Conservation (phyloP, 2,113 vertebrate species). For the Hydrochoerus hydrochaeris region DNA sequence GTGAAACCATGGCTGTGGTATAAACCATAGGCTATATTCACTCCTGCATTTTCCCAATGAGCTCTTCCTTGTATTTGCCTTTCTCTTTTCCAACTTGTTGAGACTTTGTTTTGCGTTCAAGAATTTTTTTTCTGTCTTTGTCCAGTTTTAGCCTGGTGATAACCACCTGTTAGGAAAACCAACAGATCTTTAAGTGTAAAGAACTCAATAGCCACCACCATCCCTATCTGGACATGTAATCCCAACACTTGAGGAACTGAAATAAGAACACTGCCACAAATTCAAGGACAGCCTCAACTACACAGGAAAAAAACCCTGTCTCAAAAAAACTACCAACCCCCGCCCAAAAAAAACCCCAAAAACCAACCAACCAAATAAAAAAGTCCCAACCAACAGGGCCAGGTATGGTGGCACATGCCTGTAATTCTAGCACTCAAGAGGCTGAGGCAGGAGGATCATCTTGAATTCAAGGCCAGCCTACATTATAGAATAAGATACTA, state of each 20-base stretch:
- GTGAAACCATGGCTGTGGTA: slow-evolving; percentile 87
- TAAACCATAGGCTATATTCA: slow-evolving; percentile 85
- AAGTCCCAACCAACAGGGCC: no score
- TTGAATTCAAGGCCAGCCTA: no score
- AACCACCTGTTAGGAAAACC: slow-evolving; percentile 89
- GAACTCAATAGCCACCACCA: background rate
- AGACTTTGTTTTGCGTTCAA: slow-evolving; percentile 96
- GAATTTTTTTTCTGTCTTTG: slow-evolving; percentile 97
- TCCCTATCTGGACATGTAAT: background rate
- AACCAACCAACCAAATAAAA: no score
- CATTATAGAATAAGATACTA: no score
- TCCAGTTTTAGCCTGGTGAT: slow-evolving; percentile 98
- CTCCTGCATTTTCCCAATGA: slow-evolving; percentile 96
- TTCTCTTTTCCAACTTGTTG: slow-evolving; percentile 96
- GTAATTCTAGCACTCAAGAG: no score
- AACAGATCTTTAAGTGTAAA: background rate
- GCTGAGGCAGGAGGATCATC: no score
- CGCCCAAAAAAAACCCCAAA: no score
- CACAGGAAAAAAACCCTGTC: background rate
- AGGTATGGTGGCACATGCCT: no score
- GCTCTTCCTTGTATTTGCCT: slow-evolving; percentile 98
- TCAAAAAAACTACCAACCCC: background rate
- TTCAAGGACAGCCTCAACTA: background rate
- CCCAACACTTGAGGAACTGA: background rate
- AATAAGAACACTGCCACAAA: background rate